Base-by-base conservation (phyloP, 2,113 vertebrate species). In the Myiopsitta monachus region DNA sequence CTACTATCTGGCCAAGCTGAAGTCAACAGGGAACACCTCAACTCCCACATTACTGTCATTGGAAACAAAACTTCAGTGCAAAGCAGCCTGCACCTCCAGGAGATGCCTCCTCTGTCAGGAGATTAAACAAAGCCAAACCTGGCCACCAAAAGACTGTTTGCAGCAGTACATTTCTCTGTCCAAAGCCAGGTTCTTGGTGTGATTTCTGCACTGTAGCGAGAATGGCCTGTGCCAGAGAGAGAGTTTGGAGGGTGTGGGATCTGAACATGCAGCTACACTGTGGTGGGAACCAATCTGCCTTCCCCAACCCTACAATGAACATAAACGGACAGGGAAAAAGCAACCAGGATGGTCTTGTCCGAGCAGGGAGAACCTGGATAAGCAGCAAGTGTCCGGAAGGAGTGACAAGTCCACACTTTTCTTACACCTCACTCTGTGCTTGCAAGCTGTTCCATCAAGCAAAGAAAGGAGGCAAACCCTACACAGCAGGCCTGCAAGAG, bases 221-320 rank as follows among this genome's bases (percentile, higher is more conserved):
- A 67, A 63, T 1, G 7, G 62, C 28, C 75, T 68, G 68, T 47
- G 44, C n/a, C 59, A 46, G 33, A n/a, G 68, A 11, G 36, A 22
- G 38, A 52, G 31, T 31, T 38, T 3, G 1, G 24, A 55, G 41
- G 46, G 47, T 14, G 5, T 0, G 0, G 0, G 69, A 62, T 10
- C 14, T n/a, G 54, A 87, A 31, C 3, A 2, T 3, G 26, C 44
- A 86, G 89, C 67, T 43, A 57, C 6, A 3, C 87, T 49, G 36
- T 31, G 38, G 18, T 54, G 30, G 68, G 62, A 0, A 0, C 49
- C 6, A 19, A 18, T 41, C 15, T 2, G 46, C 41, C 38, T 49
- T 33, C 68, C 41, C 54, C 21, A n/a, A 3, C 41, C 24, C 55
- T 23, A 33, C 22, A 18, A 2, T 0, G n/a, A 52, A 19, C 36